These are phyloP conservation scores for Manduca sexta DNA, from an alignment of 1,140 invertebrate species.

Conservation along the genomic window DNA sequence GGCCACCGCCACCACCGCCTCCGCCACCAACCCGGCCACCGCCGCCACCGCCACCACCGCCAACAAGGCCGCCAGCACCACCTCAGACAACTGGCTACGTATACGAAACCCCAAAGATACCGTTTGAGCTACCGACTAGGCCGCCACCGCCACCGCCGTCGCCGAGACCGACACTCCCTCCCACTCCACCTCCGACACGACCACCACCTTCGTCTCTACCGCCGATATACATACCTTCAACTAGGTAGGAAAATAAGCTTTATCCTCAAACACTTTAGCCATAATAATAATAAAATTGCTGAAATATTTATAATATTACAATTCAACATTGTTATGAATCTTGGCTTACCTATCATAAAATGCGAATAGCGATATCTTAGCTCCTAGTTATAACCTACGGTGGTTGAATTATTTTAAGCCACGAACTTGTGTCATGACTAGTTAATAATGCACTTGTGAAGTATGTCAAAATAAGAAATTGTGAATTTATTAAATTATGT, in stretches of 20 bases:
- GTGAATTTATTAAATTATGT: too few species aligned
- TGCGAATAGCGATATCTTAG: too few species aligned
- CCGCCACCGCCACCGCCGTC: conserved; percentile 20
- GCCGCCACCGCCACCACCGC: conserved; percentile 14
- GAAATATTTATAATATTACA: too few species aligned
- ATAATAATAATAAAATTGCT: too few species aligned
- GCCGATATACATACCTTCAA: background rate
- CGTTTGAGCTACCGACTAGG: conserved; percentile 18
- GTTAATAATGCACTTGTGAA: too few species aligned
- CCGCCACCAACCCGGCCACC: conserved; percentile 7
- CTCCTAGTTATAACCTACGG: too few species aligned
- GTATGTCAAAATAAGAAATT: too few species aligned
- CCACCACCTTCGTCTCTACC: conserved; percentile 10
- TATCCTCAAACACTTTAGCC: background rate
- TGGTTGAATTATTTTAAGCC: too few species aligned
- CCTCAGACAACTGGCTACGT: conserved; percentile 23
- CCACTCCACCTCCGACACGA: conserved; percentile 22
- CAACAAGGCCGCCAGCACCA: conserved; percentile 17
- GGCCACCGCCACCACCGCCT: conserved; percentile 5
- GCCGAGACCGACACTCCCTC: conserved; percentile 13
- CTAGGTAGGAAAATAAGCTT: background rate
- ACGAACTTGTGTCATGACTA: too few species aligned
- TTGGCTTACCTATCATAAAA: too few species aligned
- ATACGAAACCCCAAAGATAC: conserved; percentile 20
- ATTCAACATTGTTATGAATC: too few species aligned